phyloP scores from a whole-genome alignment of 2,888 invertebrate species.

The Leucophora obtusa region DNA sequence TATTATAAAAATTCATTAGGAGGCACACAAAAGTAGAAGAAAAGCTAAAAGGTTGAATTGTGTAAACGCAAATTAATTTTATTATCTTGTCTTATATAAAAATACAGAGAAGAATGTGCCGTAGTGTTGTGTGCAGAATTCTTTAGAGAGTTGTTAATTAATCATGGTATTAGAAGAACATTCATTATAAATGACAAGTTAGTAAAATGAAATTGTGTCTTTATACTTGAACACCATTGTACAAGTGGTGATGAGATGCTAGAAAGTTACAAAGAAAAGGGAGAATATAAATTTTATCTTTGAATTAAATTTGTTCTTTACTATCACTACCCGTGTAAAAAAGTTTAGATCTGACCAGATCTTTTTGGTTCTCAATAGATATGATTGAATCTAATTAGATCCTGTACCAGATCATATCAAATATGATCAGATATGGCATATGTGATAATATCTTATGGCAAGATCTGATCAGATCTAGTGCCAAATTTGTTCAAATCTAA shows the following conservation, averaged over 20 bases:
- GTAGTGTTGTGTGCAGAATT: neutral
- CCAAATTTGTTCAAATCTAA: too few relatives aligned
- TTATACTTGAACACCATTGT: conserved; percentile 25
- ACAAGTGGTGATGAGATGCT: neutral
- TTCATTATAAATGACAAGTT: conserved; percentile 28
- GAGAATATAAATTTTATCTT: neutral
- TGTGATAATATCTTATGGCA: too few relatives aligned
- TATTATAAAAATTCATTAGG: neutral
- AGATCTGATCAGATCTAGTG: too few relatives aligned
- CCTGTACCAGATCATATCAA: too few relatives aligned
- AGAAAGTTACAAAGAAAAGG: neutral
- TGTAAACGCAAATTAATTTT: conserved; percentile 26
- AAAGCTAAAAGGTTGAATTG: neutral
- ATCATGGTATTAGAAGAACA: conserved; percentile 35
- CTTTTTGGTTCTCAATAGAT: too few relatives aligned
- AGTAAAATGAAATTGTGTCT: conserved; percentile 37
- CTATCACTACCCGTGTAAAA: too few relatives aligned
- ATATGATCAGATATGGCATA: too few relatives aligned
- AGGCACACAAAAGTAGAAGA: neutral
- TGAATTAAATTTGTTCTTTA: neutral
- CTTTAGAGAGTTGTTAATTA: conserved; percentile 43
- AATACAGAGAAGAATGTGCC: neutral
- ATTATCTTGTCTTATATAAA: conserved; percentile 14
- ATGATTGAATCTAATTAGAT: too few relatives aligned
- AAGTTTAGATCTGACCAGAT: too few relatives aligned